Percentiles rank a stretch among this genome's conserved stretches.
Evolutionary conservation across 2,113 vertebrate species (phyloP).

Genomic region (Bubo scandiacus): DNA sequence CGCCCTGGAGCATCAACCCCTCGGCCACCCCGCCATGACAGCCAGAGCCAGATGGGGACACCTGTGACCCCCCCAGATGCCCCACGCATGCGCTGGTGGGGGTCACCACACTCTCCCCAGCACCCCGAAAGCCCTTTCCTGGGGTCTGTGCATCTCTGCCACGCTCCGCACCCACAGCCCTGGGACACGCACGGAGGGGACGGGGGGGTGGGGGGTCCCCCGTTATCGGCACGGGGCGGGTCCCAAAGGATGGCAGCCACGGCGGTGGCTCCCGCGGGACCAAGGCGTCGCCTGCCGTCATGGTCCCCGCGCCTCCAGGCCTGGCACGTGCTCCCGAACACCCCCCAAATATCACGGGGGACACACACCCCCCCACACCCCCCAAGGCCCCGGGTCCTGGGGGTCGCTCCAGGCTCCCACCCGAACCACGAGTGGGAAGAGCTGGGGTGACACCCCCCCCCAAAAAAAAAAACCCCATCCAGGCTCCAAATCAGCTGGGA

Average conservation of each 20-base stretch:
- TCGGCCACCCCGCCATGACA: not conserved
- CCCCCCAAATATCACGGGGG: not conserved
- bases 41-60: not conserved
- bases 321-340: not conserved
- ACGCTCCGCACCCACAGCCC: not conserved
- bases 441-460: not conserved
- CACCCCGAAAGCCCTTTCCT: no score
- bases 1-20: not conserved
- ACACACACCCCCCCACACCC: no score
- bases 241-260: not conserved
- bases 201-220: no score
- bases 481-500: not conserved
- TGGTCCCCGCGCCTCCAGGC: not conserved
- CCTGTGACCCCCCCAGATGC: not conserved
- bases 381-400: not conserved
- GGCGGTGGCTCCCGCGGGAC: not conserved
- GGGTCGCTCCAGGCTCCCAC: not conserved
- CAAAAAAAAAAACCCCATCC: not conserved
- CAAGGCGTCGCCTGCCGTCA: not conserved
- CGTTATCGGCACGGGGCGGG: no score
- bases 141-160: no score
- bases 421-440: not conserved
- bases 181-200: no score
- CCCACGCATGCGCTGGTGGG: not conserved
- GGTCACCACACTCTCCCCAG: not conserved